Evolutionary conservation across 2,888 invertebrate species (phyloP).

Genomic region (Barypeithes pellucidus): DNA sequence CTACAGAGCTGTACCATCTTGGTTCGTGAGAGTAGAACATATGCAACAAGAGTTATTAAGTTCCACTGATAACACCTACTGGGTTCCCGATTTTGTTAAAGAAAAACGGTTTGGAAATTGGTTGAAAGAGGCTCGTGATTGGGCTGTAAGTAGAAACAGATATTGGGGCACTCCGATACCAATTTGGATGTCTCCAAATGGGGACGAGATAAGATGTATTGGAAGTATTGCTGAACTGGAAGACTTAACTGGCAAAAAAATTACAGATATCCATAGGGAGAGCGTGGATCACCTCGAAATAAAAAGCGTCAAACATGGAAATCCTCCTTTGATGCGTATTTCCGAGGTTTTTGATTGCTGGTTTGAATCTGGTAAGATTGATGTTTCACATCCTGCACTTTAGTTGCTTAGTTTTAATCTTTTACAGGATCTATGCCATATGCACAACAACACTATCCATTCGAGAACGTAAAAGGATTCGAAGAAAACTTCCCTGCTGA

Average conservation of each 20-base stretch:
- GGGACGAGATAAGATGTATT: conserved; percentile 93
- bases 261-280: conserved; percentile 96
- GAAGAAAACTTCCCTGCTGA: conserved; percentile 96
- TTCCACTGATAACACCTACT: conserved; percentile 91
- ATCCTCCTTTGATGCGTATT: conserved; percentile 88
- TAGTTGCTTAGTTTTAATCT: neutral
- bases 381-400: neutral
- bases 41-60: conserved; percentile 86
- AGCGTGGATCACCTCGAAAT: conserved; percentile 94
- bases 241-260: conserved; percentile 84
- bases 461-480: conserved; percentile 91
- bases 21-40: conserved; percentile 97
- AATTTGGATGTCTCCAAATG: conserved; percentile 94
- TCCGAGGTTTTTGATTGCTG: conserved; percentile 99
- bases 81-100: conserved; percentile 99
- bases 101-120: conserved; percentile 99
- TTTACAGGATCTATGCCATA: conserved; percentile 94
- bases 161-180: conserved; percentile 99
- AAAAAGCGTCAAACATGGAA: conserved; percentile 86
- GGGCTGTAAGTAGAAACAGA: conserved; percentile 97
- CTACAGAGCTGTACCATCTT: conserved; percentile 98
- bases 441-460: conserved; percentile 96
- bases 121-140: conserved; percentile 97
- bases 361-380: conserved; percentile 89
- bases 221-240: conserved; percentile 95